phyloP scores from a whole-genome alignment of 2,797 vertebrate species.

The Melanotaenia boesemani region DNA sequence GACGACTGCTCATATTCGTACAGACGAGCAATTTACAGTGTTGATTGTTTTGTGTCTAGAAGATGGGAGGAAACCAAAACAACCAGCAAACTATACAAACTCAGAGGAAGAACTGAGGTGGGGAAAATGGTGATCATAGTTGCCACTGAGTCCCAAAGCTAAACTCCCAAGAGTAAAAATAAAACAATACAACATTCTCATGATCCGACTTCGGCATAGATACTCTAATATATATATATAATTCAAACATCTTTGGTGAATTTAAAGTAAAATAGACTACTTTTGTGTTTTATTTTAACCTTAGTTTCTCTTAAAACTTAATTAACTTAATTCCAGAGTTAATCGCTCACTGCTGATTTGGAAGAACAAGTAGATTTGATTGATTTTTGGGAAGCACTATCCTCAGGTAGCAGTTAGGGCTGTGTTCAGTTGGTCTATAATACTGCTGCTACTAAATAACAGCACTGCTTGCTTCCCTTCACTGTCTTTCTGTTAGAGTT shows the following conservation, averaged over 20 bases:
- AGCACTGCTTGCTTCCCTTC: neutral
- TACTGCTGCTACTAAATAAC: neutral
- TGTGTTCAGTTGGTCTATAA: no score
- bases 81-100: conserved; percentile 31
- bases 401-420: neutral
- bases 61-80: conserved; percentile 7
- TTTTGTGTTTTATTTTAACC: no score
- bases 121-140: neutral
- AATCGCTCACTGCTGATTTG: neutral
- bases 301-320: neutral
- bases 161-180: neutral
- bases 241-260: neutral
- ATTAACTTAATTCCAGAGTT: neutral
- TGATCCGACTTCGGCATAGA: neutral
- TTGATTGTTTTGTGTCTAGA: conserved; percentile 1
- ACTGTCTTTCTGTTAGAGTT: neutral
- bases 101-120: conserved; percentile 15
- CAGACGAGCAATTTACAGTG: conserved; percentile 8
- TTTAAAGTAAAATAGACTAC: no score
- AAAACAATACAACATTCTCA: neutral
- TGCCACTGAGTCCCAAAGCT: neutral
- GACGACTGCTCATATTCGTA: conserved; percentile 4
- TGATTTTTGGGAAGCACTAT: neutral
- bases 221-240: neutral
- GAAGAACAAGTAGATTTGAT: neutral